These are phyloP conservation scores for Cepaea nemoralis DNA, from an alignment of 1,140 invertebrate species.

Conservation along the genomic window DNA sequence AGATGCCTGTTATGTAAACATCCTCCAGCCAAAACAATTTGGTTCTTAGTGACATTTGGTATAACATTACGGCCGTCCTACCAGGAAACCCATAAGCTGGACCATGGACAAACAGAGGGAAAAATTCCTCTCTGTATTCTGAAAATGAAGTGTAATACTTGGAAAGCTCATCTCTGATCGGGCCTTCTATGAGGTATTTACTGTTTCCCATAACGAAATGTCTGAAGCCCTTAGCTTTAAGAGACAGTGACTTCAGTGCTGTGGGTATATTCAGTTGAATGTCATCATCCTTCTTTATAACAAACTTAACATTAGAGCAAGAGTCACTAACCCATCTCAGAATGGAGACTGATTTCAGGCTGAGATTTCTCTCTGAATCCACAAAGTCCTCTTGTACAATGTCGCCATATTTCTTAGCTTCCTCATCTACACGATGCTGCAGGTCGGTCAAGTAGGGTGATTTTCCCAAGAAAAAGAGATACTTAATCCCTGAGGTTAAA, in stretches of 20 bases:
- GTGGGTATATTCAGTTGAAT: conserved; percentile 52
- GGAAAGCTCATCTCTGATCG: conserved; percentile 60
- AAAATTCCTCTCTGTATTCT: conserved; percentile 63
- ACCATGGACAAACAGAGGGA: conserved; percentile 68
- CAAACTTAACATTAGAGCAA: conserved; percentile 74
- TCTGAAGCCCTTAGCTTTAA: neutral
- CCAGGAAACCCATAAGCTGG: conserved; percentile 69
- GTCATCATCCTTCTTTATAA: conserved; percentile 74
- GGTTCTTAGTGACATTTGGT: conserved; percentile 52
- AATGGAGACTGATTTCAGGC: conserved; percentile 87
- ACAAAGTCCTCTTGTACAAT: conserved; percentile 84
- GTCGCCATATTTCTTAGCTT: conserved; percentile 78
- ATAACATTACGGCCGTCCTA: conserved; percentile 59
- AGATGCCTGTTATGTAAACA: conserved; percentile 56
- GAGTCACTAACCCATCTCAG: conserved; percentile 83
- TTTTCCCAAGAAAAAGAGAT: neutral
- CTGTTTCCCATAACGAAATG: conserved; percentile 52
- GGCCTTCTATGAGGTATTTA: conserved; percentile 47
- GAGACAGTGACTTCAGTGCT: conserved; percentile 34
- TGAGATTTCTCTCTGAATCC: conserved; percentile 86
- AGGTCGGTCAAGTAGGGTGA: conserved; percentile 50
- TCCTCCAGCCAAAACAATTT: conserved; percentile 70
- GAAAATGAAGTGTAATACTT: conserved; percentile 71
- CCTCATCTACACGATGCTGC: conserved; percentile 61
- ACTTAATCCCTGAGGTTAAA: neutral